Evolutionary conservation across 2,888 invertebrate genomes (phyloP), one percentile per base, ranked within the genome.

Genomic region (Drosophila pseudotalamancana): DNA sequence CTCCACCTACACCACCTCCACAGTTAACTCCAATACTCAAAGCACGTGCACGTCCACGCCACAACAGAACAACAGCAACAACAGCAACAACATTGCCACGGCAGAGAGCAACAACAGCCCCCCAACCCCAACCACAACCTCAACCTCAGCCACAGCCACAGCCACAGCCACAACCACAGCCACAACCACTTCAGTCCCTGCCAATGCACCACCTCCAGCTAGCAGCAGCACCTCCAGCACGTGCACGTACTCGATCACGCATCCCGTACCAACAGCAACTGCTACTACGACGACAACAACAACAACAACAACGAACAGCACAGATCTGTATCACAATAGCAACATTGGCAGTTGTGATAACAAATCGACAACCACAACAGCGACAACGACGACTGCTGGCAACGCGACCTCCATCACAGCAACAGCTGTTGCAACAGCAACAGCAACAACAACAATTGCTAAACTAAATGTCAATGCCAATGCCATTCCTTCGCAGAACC

Each of bases 401-500:
- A 61, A 55, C 27, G 51, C 59, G 21, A 45, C 55, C 14, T 34
- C 42, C 48, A 67, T 49, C 29, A 51, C 42, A 56, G 27, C 59
- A 39, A 48, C 25, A 12, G 23, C 23, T 14, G 25, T 62, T 53
- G 39, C 55, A 46, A 70, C 61, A 14, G 40, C 64, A 19, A 53
- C 65, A 50, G 49, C 66, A 46, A 49, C 85, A 49, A 59, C 69
- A 56, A 64, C 84, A 48, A 68, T 51, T 21, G 77, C 74, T 77
- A 88, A 87, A 80, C 54, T 73, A 39, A 84, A 85, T 84, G 83
- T 80, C 76, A 84, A 88, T 85, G 83, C 83, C 76, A 88, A 89
- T 84, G 87, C 87, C 71, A 89, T 90, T 87, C 89, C 90, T 73
- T 82, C 83, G 83, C 83, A 84, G 83, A 87, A 83, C 54, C 88